Conservation (phyloP, 2,797 vertebrate species). For the Mionectes olivaceus region DNA sequence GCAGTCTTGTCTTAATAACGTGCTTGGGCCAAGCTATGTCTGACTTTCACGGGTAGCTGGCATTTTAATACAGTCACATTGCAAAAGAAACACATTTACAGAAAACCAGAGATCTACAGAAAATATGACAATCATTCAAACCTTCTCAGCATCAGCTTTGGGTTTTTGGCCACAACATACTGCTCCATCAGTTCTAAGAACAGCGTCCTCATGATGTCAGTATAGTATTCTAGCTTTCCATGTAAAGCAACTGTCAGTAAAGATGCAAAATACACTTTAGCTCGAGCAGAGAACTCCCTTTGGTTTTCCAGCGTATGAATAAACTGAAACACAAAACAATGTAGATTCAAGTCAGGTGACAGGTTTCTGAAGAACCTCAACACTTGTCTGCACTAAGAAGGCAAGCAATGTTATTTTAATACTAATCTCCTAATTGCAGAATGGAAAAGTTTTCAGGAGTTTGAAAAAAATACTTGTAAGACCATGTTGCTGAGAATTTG, state of each 20-base stretch:
- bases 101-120: not conserved
- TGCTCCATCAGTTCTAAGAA: constrained; percentile 96
- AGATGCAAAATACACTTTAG: constrained; percentile 95
- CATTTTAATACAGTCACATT: not conserved
- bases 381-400: not conserved
- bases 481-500: not conserved
- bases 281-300: constrained; percentile 93
- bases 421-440: not conserved
- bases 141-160: constrained; percentile 97
- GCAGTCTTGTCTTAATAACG: not conserved
- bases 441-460: not conserved
- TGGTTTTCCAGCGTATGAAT: constrained; percentile 94
- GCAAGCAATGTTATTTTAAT: not conserved
- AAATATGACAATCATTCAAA: constrained; percentile 68
- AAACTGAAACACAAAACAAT: constrained; percentile 82
- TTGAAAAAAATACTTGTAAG: not conserved
- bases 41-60: not conserved
- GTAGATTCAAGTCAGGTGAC: not conserved
- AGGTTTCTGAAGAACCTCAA: constrained; percentile 2
- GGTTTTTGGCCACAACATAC: constrained; percentile 97
- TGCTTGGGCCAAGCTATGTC: not conserved
- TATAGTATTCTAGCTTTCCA: constrained; percentile 97
- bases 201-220: constrained; percentile 95
- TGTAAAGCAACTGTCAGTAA: constrained; percentile 95
- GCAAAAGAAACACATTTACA: not conserved